Conservation (phyloP, 2,888 invertebrate species). For the Agrotis segetum region DNA sequence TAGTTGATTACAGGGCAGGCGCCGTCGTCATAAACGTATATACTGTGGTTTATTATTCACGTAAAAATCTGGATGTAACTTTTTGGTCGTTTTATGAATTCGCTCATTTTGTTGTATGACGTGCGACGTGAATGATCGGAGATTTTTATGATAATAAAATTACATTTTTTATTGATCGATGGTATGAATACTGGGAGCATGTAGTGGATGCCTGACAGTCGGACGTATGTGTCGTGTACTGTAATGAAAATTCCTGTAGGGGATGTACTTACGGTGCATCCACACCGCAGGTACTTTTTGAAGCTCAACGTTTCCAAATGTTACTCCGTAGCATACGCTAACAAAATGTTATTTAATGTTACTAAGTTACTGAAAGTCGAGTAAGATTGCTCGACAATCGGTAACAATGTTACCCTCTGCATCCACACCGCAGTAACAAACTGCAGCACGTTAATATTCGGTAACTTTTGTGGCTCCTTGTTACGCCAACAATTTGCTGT, state of each 20-base stretch:
- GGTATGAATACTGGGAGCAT: conserved; percentile 48
- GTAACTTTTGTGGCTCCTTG: too few relatives aligned
- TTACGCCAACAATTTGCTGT: too few relatives aligned
- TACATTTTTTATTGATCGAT: conserved; percentile 36
- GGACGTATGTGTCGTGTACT: conserved; percentile 17
- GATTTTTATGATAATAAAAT: conserved; percentile 54
- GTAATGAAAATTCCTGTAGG: conserved; percentile 44
- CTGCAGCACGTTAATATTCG: too few relatives aligned
- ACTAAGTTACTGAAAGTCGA: too few relatives aligned
- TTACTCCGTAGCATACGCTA: too few relatives aligned
- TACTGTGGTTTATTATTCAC: conserved; percentile 83
- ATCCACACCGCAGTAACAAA: too few relatives aligned
- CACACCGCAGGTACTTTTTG: too few relatives aligned
- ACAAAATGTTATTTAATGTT: too few relatives aligned
- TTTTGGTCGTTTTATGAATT: conserved; percentile 45
- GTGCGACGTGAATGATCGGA: conserved; percentile 35
- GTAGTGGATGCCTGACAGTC: conserved; percentile 36
- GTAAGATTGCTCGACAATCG: too few relatives aligned
- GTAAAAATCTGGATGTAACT: conserved; percentile 74
- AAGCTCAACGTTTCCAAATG: too few relatives aligned
- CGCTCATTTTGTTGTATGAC: conserved; percentile 33
- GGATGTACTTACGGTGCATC: too few relatives aligned
- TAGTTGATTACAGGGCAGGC: conserved; percentile 86
- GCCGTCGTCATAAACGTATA: conserved; percentile 86
- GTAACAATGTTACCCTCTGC: too few relatives aligned